phyloP scores from a whole-genome alignment of 2,888 invertebrate genomes.

The Chymomyza caudatula region DNA sequence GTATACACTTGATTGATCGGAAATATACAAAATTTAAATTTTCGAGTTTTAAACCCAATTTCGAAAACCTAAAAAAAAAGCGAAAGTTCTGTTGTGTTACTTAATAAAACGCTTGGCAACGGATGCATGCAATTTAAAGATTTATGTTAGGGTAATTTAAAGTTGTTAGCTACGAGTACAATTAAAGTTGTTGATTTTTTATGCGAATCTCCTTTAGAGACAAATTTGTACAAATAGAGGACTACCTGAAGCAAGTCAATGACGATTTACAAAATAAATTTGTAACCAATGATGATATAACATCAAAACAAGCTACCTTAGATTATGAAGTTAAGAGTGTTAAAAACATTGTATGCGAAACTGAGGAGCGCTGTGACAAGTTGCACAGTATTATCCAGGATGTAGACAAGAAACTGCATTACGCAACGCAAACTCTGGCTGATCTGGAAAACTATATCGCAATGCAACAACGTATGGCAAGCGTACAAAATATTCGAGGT shows the following conservation, averaged over 20 bases:
- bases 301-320: conserved; percentile 78
- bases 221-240: conserved; percentile 72
- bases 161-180: background rate
- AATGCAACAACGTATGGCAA: conserved; percentile 73
- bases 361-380: conserved; percentile 79
- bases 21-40: too few relatives aligned
- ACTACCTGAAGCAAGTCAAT: conserved; percentile 64
- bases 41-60: too few relatives aligned
- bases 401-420: conserved; percentile 76
- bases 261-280: conserved; percentile 72
- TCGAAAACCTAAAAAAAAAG: too few relatives aligned
- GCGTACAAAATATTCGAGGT: conserved; percentile 76
- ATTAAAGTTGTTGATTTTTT: background rate
- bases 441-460: conserved; percentile 78
- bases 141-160: too few relatives aligned
- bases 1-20: too few relatives aligned
- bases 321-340: conserved; percentile 79
- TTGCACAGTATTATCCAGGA: conserved; percentile 77
- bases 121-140: too few relatives aligned
- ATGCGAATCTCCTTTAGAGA: conserved; percentile 40
- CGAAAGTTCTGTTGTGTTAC: too few relatives aligned
- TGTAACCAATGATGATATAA: conserved; percentile 73
- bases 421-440: conserved; percentile 78
- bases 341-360: conserved; percentile 79
- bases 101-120: too few relatives aligned